Percentiles rank a stretch among this genome's conserved stretches.
Evolutionary conservation across 2,888 invertebrate species (phyloP).

Genomic region (Drosophila meridionalis): DNA sequence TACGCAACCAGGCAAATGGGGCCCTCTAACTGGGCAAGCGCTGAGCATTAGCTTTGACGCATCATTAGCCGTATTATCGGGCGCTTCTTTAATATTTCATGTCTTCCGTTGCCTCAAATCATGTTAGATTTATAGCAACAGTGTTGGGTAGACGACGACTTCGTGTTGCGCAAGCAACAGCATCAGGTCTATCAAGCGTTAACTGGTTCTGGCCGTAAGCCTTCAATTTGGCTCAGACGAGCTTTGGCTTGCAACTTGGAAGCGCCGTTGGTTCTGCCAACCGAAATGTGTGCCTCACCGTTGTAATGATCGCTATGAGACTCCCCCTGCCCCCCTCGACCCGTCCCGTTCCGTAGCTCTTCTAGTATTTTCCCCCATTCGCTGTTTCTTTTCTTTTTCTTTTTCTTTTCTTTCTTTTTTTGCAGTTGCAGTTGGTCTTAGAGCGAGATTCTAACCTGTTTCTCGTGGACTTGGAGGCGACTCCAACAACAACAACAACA

Average conservation of each 20-base stretch:
- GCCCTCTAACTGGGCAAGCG: constrained; percentile 44
- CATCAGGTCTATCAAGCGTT: constrained; percentile 57
- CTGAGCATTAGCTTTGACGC: constrained; percentile 42
- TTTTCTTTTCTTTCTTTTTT: constrained; percentile 17
- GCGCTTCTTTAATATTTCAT: constrained; percentile 68
- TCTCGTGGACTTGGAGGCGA: constrained; percentile 31
- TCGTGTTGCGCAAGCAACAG: constrained; percentile 64
- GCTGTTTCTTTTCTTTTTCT: neutral
- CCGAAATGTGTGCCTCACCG: constrained; percentile 80
- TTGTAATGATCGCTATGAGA: constrained; percentile 52
- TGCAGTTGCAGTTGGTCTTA: constrained; percentile 63
- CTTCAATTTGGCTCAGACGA: constrained; percentile 54
- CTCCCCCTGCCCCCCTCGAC: neutral
- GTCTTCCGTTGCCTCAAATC: constrained; percentile 79
- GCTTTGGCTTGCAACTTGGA: constrained; percentile 51
- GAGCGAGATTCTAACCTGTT: constrained; percentile 71
- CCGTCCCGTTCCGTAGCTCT: neutral
- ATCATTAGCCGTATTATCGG: constrained; percentile 56
- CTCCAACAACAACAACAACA: constrained; percentile 17
- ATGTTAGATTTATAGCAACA: constrained; percentile 69
- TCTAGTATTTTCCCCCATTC: constrained; percentile 2
- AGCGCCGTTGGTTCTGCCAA: constrained; percentile 78
- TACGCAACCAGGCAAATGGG: constrained; percentile 43
- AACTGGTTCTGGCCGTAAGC: constrained; percentile 75
- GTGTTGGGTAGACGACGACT: neutral